These are phyloP conservation scores for Clistopyga incitator DNA, from an alignment of 2,888 invertebrate species.

Conservation along the genomic window DNA sequence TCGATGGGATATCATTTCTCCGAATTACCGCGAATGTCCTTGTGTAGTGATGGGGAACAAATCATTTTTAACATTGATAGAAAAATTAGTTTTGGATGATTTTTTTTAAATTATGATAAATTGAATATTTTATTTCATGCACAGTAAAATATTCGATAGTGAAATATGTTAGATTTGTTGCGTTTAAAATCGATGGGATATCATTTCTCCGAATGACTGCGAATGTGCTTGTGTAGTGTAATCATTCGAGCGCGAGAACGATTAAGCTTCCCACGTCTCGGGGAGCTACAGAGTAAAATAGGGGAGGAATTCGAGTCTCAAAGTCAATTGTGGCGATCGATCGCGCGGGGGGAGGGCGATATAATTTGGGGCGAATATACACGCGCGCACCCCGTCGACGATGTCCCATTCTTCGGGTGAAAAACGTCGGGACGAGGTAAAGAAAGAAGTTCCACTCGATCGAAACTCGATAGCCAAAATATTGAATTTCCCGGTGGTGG, in stretches of 20 bases:
- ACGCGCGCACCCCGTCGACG: conserved; percentile 55
- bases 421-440: conserved; percentile 53
- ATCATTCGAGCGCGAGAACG: conserved; percentile 59
- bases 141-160: too few species aligned
- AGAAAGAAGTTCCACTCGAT: conserved; percentile 62
- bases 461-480: conserved; percentile 81
- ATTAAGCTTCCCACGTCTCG: conserved; percentile 66
- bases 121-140: too few species aligned
- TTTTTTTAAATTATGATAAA: too few species aligned
- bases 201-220: not conserved
- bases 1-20: not conserved
- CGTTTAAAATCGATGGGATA: not conserved
- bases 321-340: conserved; percentile 65
- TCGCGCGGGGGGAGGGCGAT: conserved; percentile 23
- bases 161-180: too few species aligned
- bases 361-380: conserved; percentile 52
- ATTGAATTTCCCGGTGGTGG: conserved; percentile 77
- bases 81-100: too few species aligned
- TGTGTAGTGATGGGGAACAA: conserved; percentile 36
- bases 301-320: conserved; percentile 47
- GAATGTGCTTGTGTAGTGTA: conserved; percentile 40
- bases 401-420: conserved; percentile 60
- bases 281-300: conserved; percentile 32
- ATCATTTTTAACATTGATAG: too few species aligned
- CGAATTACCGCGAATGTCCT: conserved; percentile 19